Conservation (phyloP, 2,888 invertebrate genomes). For the Ecliptopera silaceata region DNA sequence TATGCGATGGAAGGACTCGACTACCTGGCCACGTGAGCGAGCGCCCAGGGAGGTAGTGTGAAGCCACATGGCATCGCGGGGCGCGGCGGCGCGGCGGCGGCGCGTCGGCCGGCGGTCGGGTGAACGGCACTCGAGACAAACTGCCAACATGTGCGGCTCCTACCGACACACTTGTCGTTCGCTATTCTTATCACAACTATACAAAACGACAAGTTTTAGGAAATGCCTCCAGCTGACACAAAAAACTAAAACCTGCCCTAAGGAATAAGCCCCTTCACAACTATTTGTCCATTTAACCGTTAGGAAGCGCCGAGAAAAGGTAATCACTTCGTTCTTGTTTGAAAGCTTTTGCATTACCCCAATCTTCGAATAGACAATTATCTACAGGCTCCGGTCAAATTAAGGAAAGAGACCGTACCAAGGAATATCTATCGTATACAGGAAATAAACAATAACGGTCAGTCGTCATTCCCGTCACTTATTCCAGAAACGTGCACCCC, state of each 20-base stretch:
- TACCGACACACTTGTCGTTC: slow-evolving; percentile 47
- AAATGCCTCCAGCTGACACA: not conserved
- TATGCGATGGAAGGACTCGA: slow-evolving; percentile 56
- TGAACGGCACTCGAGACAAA: slow-evolving; percentile 58
- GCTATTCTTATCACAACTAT: slow-evolving; percentile 42
- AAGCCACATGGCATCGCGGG: slow-evolving; percentile 60
- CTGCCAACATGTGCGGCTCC: slow-evolving; percentile 60
- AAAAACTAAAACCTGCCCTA: not conserved
- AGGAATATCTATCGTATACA: slow-evolving; percentile 27
- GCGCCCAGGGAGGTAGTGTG: slow-evolving; percentile 42
- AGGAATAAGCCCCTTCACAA: not conserved
- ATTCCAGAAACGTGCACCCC: slow-evolving; percentile 26
- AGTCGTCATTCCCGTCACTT: slow-evolving; percentile 21
- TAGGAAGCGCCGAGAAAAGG: not conserved
- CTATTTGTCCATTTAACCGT: not conserved
- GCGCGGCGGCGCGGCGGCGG: slow-evolving; percentile 19
- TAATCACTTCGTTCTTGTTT: not conserved
- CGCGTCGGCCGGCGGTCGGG: slow-evolving; percentile 44
- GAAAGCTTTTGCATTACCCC: not conserved
- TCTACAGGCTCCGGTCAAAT: not conserved
- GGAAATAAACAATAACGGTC: slow-evolving; percentile 39
- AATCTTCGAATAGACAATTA: not conserved
- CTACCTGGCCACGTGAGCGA: slow-evolving; percentile 71
- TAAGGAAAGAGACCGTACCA: slow-evolving; percentile 25
- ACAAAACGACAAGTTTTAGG: slow-evolving; percentile 53